phyloP scores from a whole-genome alignment of 2,888 invertebrate species.

The Scelioninae gen. 1 region DNA sequence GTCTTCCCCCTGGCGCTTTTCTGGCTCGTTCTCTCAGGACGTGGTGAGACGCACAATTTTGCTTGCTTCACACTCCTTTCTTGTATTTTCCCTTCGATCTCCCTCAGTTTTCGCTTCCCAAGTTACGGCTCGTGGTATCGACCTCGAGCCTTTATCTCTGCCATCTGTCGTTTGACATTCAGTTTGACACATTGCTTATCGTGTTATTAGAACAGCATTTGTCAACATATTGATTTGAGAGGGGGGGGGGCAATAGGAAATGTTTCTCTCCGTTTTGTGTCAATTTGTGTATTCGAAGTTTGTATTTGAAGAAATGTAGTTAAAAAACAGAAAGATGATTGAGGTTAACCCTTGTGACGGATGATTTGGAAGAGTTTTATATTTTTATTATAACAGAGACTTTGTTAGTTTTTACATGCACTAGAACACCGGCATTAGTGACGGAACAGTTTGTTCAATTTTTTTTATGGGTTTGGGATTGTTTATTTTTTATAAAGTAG shows the following conservation, averaged over 20 bases:
- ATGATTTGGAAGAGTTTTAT: neutral
- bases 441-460: too few relatives aligned
- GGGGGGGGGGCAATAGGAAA: neutral
- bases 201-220: conserved; percentile 2
- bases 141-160: conserved; percentile 39
- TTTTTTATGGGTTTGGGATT: too few relatives aligned
- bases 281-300: neutral
- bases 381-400: neutral
- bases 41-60: conserved; percentile 30
- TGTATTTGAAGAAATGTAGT: neutral
- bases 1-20: conserved; percentile 53
- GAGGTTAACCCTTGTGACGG: conserved; percentile 13
- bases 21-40: conserved; percentile 51
- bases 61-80: neutral
- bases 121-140: conserved; percentile 21
- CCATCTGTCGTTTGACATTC: conserved; percentile 58
- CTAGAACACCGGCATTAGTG: too few relatives aligned
- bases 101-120: neutral
- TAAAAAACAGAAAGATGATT: neutral
- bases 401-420: too few relatives aligned
- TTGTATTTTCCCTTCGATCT: neutral
- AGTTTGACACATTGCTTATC: conserved; percentile 43
- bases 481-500: too few relatives aligned
- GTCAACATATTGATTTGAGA: conserved; percentile 18
- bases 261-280: neutral